phyloP scores from a whole-genome alignment of 1,140 invertebrate genomes.

The Mya arenaria region DNA sequence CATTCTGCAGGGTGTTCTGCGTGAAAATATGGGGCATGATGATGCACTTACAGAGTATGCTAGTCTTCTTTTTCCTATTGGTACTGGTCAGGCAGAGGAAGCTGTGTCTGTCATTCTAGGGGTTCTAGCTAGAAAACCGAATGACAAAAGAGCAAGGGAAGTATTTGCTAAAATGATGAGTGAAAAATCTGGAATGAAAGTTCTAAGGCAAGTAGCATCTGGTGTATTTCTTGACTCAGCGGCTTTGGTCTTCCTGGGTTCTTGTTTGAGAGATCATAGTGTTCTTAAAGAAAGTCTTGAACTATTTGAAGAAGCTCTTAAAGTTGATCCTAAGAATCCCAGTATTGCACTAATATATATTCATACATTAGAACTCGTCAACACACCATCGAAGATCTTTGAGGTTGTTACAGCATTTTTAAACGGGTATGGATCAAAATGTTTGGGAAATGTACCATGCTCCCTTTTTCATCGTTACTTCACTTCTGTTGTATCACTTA shows the following conservation, averaged over 20 bases:
- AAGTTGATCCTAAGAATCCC: constrained; percentile 12
- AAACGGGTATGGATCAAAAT: background rate
- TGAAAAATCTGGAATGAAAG: constrained; percentile 35
- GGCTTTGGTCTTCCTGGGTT: constrained; percentile 33
- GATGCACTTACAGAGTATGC: constrained; percentile 38
- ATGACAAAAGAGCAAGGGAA: constrained; percentile 18
- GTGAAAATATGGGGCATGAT: constrained; percentile 31
- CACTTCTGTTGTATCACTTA: no score
- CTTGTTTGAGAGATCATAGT: constrained; percentile 41
- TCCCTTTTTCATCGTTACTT: no score
- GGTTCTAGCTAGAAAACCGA: constrained; percentile 25
- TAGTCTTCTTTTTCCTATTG: constrained; percentile 32
- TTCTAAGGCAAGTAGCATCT: background rate
- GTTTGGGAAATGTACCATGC: no score
- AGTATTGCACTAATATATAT: constrained; percentile 33
- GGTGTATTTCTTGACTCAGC: constrained; percentile 2
- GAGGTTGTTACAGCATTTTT: background rate
- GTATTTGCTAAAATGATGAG: constrained; percentile 29
- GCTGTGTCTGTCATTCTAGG: constrained; percentile 30
- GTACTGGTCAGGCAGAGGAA: constrained; percentile 33
- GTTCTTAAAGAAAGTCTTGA: constrained; percentile 20
- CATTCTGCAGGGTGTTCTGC: constrained; percentile 40
- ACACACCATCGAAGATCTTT: background rate
- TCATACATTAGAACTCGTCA: constrained; percentile 32
- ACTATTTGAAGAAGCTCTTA: constrained; percentile 11